phyloP scores from a whole-genome alignment of 2,888 invertebrate genomes.

The Tetragonula carbonaria region DNA sequence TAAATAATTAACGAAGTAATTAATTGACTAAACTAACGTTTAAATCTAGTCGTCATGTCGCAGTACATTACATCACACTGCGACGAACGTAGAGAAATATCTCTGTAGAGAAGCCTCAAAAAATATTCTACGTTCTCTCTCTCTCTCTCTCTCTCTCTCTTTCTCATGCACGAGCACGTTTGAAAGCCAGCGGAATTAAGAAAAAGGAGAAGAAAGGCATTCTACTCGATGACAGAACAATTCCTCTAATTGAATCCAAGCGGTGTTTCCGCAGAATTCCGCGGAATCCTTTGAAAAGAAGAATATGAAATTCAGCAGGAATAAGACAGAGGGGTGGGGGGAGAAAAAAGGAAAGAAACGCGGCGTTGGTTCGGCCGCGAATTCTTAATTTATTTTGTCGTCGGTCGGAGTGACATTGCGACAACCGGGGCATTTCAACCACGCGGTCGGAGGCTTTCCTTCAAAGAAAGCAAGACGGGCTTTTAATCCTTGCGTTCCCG shows the following conservation, averaged over 20 bases:
- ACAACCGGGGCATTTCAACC: slow-evolving; percentile 31
- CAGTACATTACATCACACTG: no score
- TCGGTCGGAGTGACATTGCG: slow-evolving; percentile 19
- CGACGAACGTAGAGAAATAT: background rate
- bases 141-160: background rate
- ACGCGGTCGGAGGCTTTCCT: slow-evolving; percentile 19
- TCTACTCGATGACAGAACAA: background rate
- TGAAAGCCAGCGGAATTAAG: background rate
- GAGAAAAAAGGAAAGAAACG: background rate
- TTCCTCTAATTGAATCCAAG: slow-evolving; percentile 34
- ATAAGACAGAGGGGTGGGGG: background rate
- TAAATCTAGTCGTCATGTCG: no score
- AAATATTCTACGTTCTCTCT: background rate
- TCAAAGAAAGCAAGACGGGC: slow-evolving; percentile 62
- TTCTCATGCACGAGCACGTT: background rate
- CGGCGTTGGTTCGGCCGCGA: slow-evolving; percentile 30
- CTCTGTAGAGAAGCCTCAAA: background rate
- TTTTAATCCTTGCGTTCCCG: slow-evolving; percentile 72
- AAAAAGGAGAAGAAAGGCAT: background rate
- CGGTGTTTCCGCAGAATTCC: slow-evolving; percentile 2
- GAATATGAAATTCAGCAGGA: slow-evolving; percentile 27
- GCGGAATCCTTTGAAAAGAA: background rate
- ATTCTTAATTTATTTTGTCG: slow-evolving; percentile 48
- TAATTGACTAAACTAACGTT: no score
- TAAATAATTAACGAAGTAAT: no score